Evolutionary conservation across 2,113 vertebrate genomes (phyloP), one percentile per base, ranked within the genome.

Genomic region (Lasiurus borealis): DNA sequence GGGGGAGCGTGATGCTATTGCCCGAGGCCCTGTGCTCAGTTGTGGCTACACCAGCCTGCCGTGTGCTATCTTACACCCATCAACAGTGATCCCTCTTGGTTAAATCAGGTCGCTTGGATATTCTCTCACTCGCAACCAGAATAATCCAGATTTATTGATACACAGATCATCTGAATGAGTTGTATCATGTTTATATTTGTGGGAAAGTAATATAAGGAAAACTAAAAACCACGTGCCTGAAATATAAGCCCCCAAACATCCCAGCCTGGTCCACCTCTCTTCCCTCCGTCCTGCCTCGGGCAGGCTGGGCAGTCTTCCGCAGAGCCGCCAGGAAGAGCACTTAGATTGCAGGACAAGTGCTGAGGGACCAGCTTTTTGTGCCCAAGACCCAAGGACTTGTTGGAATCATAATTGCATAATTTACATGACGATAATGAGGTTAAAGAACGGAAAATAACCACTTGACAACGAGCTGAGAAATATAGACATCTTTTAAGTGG

Each of bases 281-380:
- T 16, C 2, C 31, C 7, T 13, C 10, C 1, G 0, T 1, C 75
- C 1, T 4, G 0, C 19, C 19, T 8, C 0, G 0, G 23, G 36
- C 46, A 5, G 29, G 25, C 68, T 21, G 25, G 21, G 2, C 3
- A 23, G 72, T 0, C 29, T 81, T 82, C 52, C 62, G 16, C 82
- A 44, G 50, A 34, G 11, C 34, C 13, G 25, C 34, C 21, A 3
- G 25, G 40, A 27, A 21, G 71, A 64, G 31, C 31, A 0, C 89
- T 21, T 31, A 5, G 44, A 19, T 52, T 1, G 4, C n/a, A 48
- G 25, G 14, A n/a, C 16, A 27, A 7, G n/a, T 18, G n/a, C 71
- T 40, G 11, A 13, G 40, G 6, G 27, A 36, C 57, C 66, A 19
- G 59, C 27, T 19, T 50, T 14, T 23, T 14, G 36, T 71, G 62